Percentiles rank a stretch among this genome's conserved stretches.
phyloP scores from a whole-genome alignment of 92 coral and sea anemone species.

The Nematostella vectensis region DNA sequence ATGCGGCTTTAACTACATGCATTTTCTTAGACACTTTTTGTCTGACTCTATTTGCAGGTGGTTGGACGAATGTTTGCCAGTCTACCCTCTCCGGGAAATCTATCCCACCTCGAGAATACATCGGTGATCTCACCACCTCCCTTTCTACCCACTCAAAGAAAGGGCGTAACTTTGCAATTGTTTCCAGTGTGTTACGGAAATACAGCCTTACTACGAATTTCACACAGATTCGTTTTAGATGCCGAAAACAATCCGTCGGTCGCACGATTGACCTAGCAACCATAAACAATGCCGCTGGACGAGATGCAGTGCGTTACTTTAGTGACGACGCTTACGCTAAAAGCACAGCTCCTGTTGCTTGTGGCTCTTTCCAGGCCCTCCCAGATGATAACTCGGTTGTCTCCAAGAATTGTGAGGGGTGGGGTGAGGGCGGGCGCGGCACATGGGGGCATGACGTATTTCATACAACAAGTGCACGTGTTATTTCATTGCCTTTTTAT shows the following conservation, averaged over 20 bases:
- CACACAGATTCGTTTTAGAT: not conserved
- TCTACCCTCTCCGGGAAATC: no score
- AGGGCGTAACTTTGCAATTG: no score
- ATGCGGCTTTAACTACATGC: no score
- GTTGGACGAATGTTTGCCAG: no score
- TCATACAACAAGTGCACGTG: not conserved
- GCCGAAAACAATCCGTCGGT: not conserved
- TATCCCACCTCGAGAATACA: no score
- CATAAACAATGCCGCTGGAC: not conserved
- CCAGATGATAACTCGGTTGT: not conserved
- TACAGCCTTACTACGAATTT: no score
- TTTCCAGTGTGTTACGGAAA: no score
- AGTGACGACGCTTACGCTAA: not conserved
- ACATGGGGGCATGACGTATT: not conserved
- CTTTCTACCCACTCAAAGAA: no score
- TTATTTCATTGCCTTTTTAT: no score
- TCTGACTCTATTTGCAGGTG: no score
- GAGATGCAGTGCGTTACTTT: not conserved
- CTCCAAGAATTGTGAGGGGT: not conserved
- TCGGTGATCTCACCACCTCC: no score
- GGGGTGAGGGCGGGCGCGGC: not conserved
- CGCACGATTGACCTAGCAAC: not conserved
- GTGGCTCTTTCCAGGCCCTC: not conserved
- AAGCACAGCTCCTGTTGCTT: not conserved
- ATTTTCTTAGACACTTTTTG: no score